Conservation (phyloP, 2,113 vertebrate species). For the Tragelaphus strepsiceros region DNA sequence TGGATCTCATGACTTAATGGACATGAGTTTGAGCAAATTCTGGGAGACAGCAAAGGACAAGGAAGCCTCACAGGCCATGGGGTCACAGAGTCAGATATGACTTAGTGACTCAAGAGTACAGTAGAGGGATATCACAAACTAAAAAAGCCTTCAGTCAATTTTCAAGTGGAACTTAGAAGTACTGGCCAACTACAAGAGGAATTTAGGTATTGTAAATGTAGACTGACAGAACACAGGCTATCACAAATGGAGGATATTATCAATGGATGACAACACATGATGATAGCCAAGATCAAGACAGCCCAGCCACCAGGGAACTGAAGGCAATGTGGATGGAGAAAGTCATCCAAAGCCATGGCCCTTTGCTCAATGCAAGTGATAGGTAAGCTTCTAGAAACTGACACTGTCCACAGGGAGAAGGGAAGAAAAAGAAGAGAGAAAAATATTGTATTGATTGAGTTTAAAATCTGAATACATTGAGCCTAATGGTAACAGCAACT, state of each 20-base stretch:
- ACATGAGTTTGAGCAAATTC: neutral
- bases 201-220: neutral
- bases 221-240: neutral
- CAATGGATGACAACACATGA: neutral
- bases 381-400: neutral
- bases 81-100: fast-evolving
- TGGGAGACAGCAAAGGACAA: neutral
- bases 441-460: neutral
- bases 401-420: neutral
- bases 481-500: neutral
- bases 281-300: neutral
- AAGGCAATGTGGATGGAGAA: neutral
- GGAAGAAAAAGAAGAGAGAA: neutral
- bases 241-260: neutral
- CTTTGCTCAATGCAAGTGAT: neutral
- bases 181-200: neutral
- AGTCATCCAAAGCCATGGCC: neutral
- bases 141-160: neutral
- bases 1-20: neutral
- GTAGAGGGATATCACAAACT: neutral
- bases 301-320: neutral
- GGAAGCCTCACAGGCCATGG: neutral
- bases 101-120: neutral
- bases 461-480: constrained; percentile 14
- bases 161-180: neutral